Conservation (phyloP, 2,888 invertebrate genomes). For the Mythimna loreyi region DNA sequence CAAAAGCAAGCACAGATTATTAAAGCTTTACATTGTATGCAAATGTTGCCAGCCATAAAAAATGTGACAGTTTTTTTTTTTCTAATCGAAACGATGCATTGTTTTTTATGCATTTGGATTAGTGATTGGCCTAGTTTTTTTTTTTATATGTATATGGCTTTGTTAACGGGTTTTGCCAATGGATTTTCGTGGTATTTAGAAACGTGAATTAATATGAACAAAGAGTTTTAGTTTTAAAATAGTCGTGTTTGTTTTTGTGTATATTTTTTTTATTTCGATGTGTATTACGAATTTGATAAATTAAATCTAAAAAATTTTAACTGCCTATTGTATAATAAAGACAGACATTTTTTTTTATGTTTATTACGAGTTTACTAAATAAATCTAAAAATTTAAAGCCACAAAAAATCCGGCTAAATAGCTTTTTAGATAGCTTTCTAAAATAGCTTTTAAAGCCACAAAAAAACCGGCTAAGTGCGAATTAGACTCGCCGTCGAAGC, state of each 20-base stretch:
- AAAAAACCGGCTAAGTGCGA: too few relatives aligned
- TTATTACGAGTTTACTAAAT: too few relatives aligned
- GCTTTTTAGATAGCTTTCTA: too few relatives aligned
- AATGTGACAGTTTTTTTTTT: slow-evolving; percentile 59
- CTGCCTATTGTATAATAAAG: background rate
- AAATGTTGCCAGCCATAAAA: slow-evolving; percentile 63
- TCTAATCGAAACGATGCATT: slow-evolving; percentile 56
- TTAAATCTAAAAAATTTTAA: too few relatives aligned
- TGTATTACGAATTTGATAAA: too few relatives aligned
- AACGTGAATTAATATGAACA: background rate
- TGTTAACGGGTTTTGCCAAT: slow-evolving; percentile 35
- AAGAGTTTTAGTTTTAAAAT: background rate
- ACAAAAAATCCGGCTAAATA: too few relatives aligned
- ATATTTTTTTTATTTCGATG: too few relatives aligned
- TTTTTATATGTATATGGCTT: slow-evolving; percentile 34
- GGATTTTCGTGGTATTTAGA: slow-evolving; percentile 26
- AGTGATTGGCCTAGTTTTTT: slow-evolving; percentile 53
- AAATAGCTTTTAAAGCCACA: too few relatives aligned
- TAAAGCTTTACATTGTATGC: slow-evolving; percentile 71
- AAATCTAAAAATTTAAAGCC: too few relatives aligned
- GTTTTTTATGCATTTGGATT: slow-evolving; percentile 61
- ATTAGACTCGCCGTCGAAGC: too few relatives aligned
- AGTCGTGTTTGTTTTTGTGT: too few relatives aligned
- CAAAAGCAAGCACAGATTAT: slow-evolving; percentile 54
- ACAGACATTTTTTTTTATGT: too few relatives aligned